These are phyloP conservation scores for Bos javanicus DNA, from an alignment of 2,113 vertebrate species.

Conservation along the genomic window DNA sequence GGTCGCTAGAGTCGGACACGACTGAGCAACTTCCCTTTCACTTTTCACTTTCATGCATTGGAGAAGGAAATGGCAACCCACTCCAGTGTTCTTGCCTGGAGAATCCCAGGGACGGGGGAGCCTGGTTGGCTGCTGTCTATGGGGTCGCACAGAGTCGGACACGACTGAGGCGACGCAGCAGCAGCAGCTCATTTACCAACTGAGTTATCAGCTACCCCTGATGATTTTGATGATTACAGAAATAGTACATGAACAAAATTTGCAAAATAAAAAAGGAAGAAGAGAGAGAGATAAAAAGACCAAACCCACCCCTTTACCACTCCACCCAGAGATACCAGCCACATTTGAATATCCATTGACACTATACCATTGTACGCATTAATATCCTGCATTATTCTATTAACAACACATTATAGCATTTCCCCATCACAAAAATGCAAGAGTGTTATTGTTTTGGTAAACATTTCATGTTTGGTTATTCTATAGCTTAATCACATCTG, in stretches of 20 bases:
- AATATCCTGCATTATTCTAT: not conserved
- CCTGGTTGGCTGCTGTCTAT: no score
- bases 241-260: not conserved
- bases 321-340: not conserved
- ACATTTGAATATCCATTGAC: not conserved
- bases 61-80: no score
- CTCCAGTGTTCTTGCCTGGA: no score
- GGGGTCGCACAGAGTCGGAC: no score
- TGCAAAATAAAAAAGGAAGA: constrained; percentile 4
- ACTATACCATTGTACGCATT: not conserved
- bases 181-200: not conserved
- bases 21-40: no score
- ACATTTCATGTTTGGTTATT: not conserved
- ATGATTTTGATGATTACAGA: not conserved
- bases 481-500: not conserved
- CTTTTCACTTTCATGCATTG: no score
- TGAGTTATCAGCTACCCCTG: not conserved
- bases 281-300: not conserved
- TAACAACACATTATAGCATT: not conserved
- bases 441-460: not conserved
- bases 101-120: no score
- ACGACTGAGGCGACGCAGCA: no score
- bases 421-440: not conserved
- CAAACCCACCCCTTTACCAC: accelerated
- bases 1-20: no score